Evolutionary conservation across 2,797 vertebrate species (phyloP).

Genomic region (Xyrichtys novacula): DNA sequence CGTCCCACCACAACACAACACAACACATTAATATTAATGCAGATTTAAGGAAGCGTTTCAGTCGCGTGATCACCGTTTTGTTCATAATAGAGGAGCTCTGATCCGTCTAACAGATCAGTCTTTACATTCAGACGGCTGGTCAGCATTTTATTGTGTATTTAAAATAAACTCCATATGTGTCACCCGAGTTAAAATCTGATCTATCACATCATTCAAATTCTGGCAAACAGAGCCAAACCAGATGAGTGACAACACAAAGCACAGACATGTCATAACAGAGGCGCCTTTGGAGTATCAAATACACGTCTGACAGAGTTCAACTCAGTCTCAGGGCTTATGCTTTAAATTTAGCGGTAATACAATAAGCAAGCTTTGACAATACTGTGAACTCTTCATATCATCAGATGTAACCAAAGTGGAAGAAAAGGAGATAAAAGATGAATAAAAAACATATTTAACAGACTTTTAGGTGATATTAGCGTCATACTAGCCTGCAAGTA

Average conservation of each 20-base stretch:
- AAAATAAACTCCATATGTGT: slow-evolving; percentile 1
- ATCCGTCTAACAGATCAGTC: slow-evolving; percentile 12
- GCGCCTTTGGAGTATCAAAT: background rate
- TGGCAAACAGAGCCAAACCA: slow-evolving; percentile 7
- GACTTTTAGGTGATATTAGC: too few relatives aligned
- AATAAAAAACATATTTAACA: too few relatives aligned
- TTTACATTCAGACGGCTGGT: slow-evolving; percentile 15
- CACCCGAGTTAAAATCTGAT: slow-evolving; percentile 6
- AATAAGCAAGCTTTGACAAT: background rate
- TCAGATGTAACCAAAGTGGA: too few relatives aligned
- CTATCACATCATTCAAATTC: background rate
- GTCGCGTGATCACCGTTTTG: slow-evolving; percentile 59
- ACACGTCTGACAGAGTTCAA: background rate
- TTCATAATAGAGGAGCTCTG: slow-evolving; percentile 31
- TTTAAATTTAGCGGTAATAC: background rate
- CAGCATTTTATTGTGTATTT: background rate
- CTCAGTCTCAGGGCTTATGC: background rate
- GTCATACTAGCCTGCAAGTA: too few relatives aligned
- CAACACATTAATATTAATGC: slow-evolving; percentile 78
- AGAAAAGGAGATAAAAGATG: too few relatives aligned
- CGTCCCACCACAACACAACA: slow-evolving; percentile 56
- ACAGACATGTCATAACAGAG: slow-evolving; percentile 13
- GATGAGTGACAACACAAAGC: background rate
- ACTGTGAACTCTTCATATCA: too few relatives aligned
- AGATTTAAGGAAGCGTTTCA: slow-evolving; percentile 59